Conservation (phyloP, 2,113 vertebrate species). For the Felis chaus region DNA sequence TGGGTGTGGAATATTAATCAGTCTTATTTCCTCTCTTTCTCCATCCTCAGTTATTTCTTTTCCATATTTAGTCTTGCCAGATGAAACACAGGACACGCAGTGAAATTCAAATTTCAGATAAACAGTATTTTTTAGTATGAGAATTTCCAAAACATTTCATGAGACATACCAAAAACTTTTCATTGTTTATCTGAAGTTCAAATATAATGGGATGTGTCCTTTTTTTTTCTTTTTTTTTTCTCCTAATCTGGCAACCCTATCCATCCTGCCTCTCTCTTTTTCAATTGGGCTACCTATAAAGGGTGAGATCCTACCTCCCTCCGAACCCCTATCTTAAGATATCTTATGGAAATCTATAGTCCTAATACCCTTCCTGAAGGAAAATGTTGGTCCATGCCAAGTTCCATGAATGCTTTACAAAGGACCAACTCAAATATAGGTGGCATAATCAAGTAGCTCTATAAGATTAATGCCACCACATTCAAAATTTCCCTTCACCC, state of each 20-base stretch:
- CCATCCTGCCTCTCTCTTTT: neutral
- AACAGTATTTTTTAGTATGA: neutral
- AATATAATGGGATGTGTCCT: neutral
- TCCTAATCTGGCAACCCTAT: neutral
- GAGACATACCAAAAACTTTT: neutral
- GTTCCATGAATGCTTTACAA: neutral
- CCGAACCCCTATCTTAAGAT: neutral
- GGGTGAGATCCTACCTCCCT: neutral
- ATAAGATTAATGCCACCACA: neutral
- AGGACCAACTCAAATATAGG: neutral
- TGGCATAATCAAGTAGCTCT: neutral
- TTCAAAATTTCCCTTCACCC: neutral
- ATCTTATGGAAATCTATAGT: neutral
- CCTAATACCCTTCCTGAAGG: neutral
- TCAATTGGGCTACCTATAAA: neutral
- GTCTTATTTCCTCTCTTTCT: neutral
- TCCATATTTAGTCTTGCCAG: neutral
- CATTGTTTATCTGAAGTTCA: neutral
- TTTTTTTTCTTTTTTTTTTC: neutral
- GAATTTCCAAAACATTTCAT: constrained; percentile 1
- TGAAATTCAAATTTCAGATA: constrained; percentile 29
- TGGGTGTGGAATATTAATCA: neutral
- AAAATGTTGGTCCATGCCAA: constrained; percentile 10
- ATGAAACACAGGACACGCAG: neutral
- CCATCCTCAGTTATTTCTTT: neutral